phyloP scores from a whole-genome alignment of 2,888 invertebrate species.

The Tetheella fluctuosa region DNA sequence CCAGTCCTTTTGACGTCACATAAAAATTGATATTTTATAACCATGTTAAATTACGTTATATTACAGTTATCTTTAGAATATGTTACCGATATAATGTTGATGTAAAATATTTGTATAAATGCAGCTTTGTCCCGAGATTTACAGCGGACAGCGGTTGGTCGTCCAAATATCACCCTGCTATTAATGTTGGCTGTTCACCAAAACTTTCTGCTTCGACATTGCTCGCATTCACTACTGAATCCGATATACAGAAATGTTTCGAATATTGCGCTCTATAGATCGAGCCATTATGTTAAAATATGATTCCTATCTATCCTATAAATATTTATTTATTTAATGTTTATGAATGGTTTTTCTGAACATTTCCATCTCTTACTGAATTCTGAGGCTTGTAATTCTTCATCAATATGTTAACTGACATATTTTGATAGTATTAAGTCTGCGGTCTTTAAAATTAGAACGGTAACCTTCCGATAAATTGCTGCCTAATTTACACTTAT shows the following conservation, averaged over 20 bases:
- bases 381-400: not conserved
- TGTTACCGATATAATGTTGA: constrained; percentile 15
- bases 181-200: constrained; percentile 66
- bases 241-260: constrained; percentile 26
- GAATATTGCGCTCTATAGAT: constrained; percentile 14
- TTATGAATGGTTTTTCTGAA: not conserved
- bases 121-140: constrained; percentile 55
- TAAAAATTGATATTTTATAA: not conserved
- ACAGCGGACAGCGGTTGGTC: constrained; percentile 47
- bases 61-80: constrained; percentile 16
- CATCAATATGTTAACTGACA: not conserved
- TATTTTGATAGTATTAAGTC: too few species aligned
- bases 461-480: too few species aligned
- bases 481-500: too few species aligned
- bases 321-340: not conserved
- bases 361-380: not conserved
- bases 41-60: not conserved
- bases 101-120: constrained; percentile 50
- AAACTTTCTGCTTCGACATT: constrained; percentile 51
- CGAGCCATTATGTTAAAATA: constrained; percentile 10
- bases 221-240: constrained; percentile 40
- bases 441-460: too few species aligned
- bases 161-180: constrained; percentile 54
- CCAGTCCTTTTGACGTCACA: not conserved
- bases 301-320: not conserved